Conservation (phyloP, 2,113 vertebrate species). For the Pygoscelis antarcticus region DNA sequence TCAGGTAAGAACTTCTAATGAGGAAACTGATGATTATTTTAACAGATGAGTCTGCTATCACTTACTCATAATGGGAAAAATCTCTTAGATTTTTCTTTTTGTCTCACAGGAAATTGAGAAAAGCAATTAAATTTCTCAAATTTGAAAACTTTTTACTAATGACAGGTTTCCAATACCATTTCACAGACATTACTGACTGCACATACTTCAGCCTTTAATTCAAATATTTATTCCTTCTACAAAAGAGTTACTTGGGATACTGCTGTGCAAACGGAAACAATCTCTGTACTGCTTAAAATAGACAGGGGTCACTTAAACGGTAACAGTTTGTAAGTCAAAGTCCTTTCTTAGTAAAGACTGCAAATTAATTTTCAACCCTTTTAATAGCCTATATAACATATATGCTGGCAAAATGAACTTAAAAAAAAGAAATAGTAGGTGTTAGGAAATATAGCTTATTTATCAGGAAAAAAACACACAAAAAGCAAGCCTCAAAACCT, state of each 20-base stretch:
- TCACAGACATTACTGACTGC: background rate
- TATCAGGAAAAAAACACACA: background rate
- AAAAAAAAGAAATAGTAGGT: background rate
- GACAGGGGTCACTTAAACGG: background rate
- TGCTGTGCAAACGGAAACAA: background rate
- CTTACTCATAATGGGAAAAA: conserved; percentile 7
- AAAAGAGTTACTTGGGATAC: background rate
- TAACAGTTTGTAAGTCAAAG: background rate
- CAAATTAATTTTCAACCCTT: background rate
- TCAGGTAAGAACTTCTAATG: background rate
- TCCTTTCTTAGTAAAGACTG: background rate
- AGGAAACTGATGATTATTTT: conserved; percentile 40
- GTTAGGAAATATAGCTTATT: conserved; percentile 4
- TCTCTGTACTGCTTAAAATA: conserved; percentile 11
- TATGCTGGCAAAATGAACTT: conserved; percentile 11
- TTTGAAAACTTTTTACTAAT: conserved; percentile 17
- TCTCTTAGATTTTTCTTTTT: background rate
- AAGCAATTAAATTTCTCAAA: conserved; percentile 35
- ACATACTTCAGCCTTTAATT: conserved; percentile 8
- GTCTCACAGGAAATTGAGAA: conserved; percentile 48
- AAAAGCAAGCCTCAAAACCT: background rate
- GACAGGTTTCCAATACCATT: conserved; percentile 24
- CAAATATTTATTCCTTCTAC: background rate
- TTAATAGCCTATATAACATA: background rate
- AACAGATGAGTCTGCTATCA: conserved; percentile 38